A percentile compares a stretch with the other conserved stretches of the same genome.
phyloP scores from a whole-genome alignment of 2,113 vertebrate genomes.

The Mus pahari region DNA sequence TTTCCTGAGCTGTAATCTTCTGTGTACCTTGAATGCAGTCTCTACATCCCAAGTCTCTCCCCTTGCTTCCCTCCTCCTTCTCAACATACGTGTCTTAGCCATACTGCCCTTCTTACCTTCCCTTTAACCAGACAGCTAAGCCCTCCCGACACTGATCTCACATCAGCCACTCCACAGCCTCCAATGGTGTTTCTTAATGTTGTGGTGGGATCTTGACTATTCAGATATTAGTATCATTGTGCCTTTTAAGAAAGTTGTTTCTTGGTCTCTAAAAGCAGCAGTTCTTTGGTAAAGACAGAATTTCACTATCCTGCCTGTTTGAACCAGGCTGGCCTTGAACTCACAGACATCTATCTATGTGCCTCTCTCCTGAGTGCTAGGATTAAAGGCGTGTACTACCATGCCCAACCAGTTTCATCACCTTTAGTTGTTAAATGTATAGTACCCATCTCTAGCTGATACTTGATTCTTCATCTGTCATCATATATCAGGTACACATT shows the following conservation, averaged over 20 bases:
- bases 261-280: slow-evolving; percentile 1
- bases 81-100: fast-evolving
- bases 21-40: background rate
- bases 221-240: background rate
- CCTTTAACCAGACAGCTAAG: background rate
- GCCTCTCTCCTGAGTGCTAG: background rate
- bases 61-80: background rate
- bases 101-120: background rate
- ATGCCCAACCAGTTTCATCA: background rate
- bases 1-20: background rate
- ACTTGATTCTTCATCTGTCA: background rate
- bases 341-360: background rate
- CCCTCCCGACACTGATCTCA: background rate
- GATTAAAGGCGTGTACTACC: background rate
- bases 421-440: slow-evolving; percentile 5
- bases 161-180: background rate
- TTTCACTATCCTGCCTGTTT: background rate
- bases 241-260: slow-evolving; percentile 8
- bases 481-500: background rate
- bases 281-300: background rate
- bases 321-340: background rate
- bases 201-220: background rate
- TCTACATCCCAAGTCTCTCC: background rate
- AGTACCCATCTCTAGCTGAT: background rate
- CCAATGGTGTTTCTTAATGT: slow-evolving; percentile 13